phyloP scores from a whole-genome alignment of 92 coral and sea anemone genomes.

The Zoanthus gigantus region DNA sequence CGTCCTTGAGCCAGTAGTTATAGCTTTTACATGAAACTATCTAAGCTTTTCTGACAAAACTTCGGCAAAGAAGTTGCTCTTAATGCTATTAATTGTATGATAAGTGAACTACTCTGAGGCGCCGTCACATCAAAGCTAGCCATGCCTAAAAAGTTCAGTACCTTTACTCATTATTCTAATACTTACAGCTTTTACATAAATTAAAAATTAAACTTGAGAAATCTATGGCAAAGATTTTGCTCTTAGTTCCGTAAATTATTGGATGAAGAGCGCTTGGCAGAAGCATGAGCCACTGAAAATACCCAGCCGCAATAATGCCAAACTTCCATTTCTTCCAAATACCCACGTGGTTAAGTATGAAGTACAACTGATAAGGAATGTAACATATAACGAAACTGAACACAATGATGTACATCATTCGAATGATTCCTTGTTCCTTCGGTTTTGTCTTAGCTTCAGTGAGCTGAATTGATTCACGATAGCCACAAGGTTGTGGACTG shows the following conservation, averaged over 20 bases:
- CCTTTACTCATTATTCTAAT: no score
- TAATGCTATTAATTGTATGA: no score
- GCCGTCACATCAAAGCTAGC: no score
- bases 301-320: conserved; percentile 22
- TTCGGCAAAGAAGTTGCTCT: no score
- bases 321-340: conserved; percentile 30
- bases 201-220: neutral
- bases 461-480: conserved; percentile 13
- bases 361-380: conserved; percentile 75
- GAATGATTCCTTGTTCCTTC: conserved; percentile 70
- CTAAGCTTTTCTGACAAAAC: no score
- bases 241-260: conserved; percentile 27
- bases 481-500: neutral
- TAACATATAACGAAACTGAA: conserved; percentile 72
- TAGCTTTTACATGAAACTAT: no score
- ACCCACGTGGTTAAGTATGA: conserved; percentile 45
- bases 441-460: conserved; percentile 8
- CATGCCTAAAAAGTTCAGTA: no score
- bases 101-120: no score
- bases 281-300: conserved; percentile 31
- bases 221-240: conserved; percentile 27
- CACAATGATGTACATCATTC: conserved; percentile 85
- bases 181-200: neutral
- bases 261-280: conserved; percentile 40
- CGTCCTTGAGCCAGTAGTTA: no score